Conservation (phyloP, 2,888 invertebrate genomes). For the Lasioglossum marginatum region DNA sequence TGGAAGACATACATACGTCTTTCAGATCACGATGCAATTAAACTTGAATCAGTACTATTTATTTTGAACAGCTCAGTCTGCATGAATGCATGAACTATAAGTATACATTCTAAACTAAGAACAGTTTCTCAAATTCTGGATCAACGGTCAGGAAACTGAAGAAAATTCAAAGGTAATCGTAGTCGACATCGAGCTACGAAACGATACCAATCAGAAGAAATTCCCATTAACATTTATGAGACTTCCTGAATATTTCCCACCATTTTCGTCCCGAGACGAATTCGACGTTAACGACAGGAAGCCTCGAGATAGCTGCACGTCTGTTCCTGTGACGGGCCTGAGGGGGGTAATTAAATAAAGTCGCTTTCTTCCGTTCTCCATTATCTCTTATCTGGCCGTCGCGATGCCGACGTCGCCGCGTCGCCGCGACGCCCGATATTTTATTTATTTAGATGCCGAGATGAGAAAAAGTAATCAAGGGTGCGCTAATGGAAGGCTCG, state of each 20-base stretch:
- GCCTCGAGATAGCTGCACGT: slow-evolving; percentile 39
- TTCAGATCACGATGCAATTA: not conserved
- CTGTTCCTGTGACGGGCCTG: slow-evolving; percentile 27
- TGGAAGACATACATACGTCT: not conserved
- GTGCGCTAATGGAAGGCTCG: slow-evolving; percentile 81
- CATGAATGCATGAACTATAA: too few species aligned
- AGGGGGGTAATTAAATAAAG: slow-evolving; percentile 82
- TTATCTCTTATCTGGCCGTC: slow-evolving; percentile 81
- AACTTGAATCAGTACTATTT: not conserved
- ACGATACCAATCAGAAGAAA: not conserved
- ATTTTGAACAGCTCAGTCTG: not conserved
- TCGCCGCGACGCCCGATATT: slow-evolving; percentile 79
- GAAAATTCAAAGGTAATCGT: not conserved
- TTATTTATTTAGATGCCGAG: slow-evolving; percentile 84
- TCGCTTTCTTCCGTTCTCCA: slow-evolving; percentile 78
- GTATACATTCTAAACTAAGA: not conserved
- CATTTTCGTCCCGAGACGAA: slow-evolving; percentile 12
- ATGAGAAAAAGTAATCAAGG: slow-evolving; percentile 84
- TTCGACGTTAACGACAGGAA: slow-evolving; percentile 56
- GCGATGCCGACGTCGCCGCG: slow-evolving; percentile 75
- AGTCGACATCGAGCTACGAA: not conserved
- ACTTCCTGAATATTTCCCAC: slow-evolving; percentile 8
- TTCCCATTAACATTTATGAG: slow-evolving; percentile 1
- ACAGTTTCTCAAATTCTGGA: not conserved
- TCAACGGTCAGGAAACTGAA: not conserved